Base-by-base conservation (phyloP, 2,113 vertebrate genomes). In the Pao palembangensis region DNA sequence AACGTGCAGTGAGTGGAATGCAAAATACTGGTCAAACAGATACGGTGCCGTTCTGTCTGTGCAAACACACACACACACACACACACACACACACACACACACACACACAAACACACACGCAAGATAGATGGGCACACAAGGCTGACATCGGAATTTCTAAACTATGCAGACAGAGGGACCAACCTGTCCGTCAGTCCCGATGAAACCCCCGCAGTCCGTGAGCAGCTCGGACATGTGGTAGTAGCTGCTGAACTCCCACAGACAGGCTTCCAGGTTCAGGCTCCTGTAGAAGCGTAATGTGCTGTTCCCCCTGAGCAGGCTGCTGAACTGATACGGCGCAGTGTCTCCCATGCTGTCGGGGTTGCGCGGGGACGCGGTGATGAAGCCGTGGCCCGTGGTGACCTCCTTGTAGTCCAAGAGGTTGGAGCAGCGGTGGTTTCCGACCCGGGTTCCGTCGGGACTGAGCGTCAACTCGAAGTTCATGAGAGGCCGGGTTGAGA, bases 141-240 rank as follows among this genome's bases (percentile, higher is more conserved):
- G 0, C 23, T 31, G 1, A 56, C 61, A 75, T 60, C 60, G 73
- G 71, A 73, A 77, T 69, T 25, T 12, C 34, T 60, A 61, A 58
- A 57, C 10, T 6, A 19, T 61, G 50, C 46, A 51, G 21, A 73
- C 61, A 69, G 20, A 63, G 13, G 51, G 8, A 53, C 85, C 60
- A 71, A 91, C 91, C 90, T 91, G 91, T 71, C 90, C 90, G 14
- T 92, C 88, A 7, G 90, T 91, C 73, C 94, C 75, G 31, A 98
- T 92, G 73, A 89, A 91, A 57, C 96, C 96, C 15, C 96, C 96
- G 19, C 96, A 98, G 68, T 96, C 93, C 0, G 91, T 90, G 52
- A 98, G 94, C 38, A 98, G 94, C 75, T 98, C 95, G 0, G 96
- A 97, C 95, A 98, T 94, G 87, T 95, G 89, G 51, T 96, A 98